Conservation (phyloP, 2,888 invertebrate species). For the Ochlodes sylvanus region DNA sequence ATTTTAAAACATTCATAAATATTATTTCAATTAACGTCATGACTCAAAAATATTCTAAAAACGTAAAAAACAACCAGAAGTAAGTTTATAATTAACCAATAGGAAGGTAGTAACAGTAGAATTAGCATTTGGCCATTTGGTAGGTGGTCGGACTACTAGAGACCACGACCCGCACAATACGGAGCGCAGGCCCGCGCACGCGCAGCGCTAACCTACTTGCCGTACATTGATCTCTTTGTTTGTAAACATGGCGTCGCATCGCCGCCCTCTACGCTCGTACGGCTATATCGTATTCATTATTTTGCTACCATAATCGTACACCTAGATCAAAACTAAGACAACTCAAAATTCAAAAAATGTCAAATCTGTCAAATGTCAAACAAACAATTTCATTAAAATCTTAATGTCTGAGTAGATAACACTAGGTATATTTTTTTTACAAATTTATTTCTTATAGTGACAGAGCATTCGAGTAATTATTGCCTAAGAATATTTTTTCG, state of each 20-base stretch:
- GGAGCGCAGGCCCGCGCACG: conserved; percentile 54
- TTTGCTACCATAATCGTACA: conserved; percentile 24
- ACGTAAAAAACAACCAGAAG: background rate
- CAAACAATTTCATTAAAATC: no score
- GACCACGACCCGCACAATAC: conserved; percentile 83
- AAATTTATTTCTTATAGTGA: no score
- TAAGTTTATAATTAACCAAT: background rate
- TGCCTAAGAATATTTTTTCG: no score
- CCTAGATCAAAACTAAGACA: no score
- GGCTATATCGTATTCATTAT: conserved; percentile 14
- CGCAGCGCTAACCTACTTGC: conserved; percentile 81
- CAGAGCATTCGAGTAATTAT: no score
- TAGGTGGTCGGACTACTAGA: conserved; percentile 39
- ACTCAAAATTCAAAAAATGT: no score
- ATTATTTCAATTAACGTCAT: no score
- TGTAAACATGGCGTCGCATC: conserved; percentile 80
- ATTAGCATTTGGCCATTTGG: conserved; percentile 38
- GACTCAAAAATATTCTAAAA: background rate
- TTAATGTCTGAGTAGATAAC: no score
- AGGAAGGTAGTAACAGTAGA: conserved; percentile 17
- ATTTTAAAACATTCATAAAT: no score
- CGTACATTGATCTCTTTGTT: conserved; percentile 84
- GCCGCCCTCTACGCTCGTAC: conserved; percentile 46
- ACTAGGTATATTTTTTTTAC: no score
- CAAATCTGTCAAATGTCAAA: no score